A percentile compares a stretch with the other conserved stretches of the same genome.
phyloP scores from a whole-genome alignment of 2,888 invertebrate genomes.

The Eupithecia abbreviata region DNA sequence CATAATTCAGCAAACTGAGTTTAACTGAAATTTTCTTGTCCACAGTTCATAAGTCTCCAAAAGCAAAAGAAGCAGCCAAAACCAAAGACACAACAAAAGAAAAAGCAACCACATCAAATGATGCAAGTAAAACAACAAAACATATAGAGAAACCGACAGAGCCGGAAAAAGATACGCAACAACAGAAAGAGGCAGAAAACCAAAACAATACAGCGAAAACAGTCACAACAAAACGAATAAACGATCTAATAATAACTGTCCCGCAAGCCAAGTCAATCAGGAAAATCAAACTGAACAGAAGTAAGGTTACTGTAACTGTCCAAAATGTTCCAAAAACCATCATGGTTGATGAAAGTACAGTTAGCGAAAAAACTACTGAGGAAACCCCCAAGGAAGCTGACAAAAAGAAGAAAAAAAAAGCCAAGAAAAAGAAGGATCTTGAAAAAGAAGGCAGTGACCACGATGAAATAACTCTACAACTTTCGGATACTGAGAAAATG shows the following conservation, averaged over 20 bases:
- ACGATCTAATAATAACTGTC: conserved; percentile 68
- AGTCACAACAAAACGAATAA: conserved; percentile 60
- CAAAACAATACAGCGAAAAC: conserved; percentile 35
- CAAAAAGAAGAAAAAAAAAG: conserved; percentile 59
- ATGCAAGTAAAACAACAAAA: background rate
- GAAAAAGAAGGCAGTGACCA: conserved; percentile 69
- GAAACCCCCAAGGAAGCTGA: conserved; percentile 4
- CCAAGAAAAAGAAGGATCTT: conserved; percentile 55
- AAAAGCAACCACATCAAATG: conserved; percentile 1
- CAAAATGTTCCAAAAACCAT: conserved; percentile 18
- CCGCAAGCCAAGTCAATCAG: conserved; percentile 64
- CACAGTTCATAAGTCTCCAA: conserved; percentile 49
- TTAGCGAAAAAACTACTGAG: conserved; percentile 18
- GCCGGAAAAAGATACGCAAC: conserved; percentile 10
- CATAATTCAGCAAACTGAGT: background rate
- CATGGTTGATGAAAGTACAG: conserved; percentile 14
- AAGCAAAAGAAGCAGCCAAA: conserved; percentile 9
- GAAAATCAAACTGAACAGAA: conserved; percentile 75
- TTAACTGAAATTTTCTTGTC: conserved; percentile 13
- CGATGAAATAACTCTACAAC: conserved; percentile 76
- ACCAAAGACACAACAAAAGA: conserved; percentile 7
- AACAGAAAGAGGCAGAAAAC: conserved; percentile 20
- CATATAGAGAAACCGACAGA: conserved; percentile 5
- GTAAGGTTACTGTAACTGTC: conserved; percentile 47
- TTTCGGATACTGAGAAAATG: conserved; percentile 80